Base-by-base conservation (phyloP, 2,888 invertebrate species). In the Drosophila tanythrix region DNA sequence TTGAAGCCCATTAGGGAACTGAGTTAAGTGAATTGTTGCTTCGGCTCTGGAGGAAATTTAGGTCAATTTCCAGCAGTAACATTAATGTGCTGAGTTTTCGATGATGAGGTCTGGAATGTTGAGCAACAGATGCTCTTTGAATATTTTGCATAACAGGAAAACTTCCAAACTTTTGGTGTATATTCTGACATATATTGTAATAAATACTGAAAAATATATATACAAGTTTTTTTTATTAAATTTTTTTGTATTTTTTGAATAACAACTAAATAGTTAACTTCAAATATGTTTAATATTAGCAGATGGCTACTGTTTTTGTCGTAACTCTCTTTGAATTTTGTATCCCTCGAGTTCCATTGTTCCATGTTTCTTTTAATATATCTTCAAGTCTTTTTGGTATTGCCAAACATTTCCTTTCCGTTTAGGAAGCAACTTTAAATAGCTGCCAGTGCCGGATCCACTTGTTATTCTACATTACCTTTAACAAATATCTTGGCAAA, bases 401-500 rank as follows among this genome's bases (percentile, higher is more conserved):
- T 36, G 21, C 3, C 27, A 48, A 36, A 29, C 13, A 51, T 63
- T 57, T 18, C 15, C 15, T 29, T 64, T 70, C 25, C 29, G 31
- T 51, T 56, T 36, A 21, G 51, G 21, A 40, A 62, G 21, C 46
- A 51, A 52, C 43, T 60, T 71, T 25, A 35, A 66, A 63, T 51
- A 51, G 55, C 51, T 61, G 15, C 25, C 38, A 53, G 56, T 46
- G 58, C 33, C 48, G 27, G 38, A 29, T 64, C 27, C 63, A 62
- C 79, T 76, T 73, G 70, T 73, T 82, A 75, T 75, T 48, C 72
- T 51, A 67, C 76, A 79, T 84, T 69, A 67, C 66, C 72, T 79
- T 63, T 55, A 52, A 51, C 70, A 76, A 73, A 84, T 79, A 66
- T 52, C 70, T 83, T 74, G 64, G 82, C 65, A 40, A 69, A 35